phyloP scores from a whole-genome alignment of 2,888 invertebrate genomes.

The Tenodera sinensis region DNA sequence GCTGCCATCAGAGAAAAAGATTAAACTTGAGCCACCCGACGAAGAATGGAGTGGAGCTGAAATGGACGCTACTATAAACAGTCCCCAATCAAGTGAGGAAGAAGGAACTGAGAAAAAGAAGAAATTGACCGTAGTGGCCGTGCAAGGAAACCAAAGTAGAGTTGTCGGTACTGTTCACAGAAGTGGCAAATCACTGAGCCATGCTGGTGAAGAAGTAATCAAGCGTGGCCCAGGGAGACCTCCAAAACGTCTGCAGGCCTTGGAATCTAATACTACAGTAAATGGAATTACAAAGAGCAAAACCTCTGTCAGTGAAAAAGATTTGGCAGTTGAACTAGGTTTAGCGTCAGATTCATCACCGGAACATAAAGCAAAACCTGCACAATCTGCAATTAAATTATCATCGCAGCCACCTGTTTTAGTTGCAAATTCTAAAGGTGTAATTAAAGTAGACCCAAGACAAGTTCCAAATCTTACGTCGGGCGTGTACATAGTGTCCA shows the following conservation, averaged over 20 bases:
- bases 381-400: neutral
- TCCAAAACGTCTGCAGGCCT: constrained; percentile 1
- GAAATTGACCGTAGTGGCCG: neutral
- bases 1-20: constrained; percentile 53
- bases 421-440: constrained; percentile 60
- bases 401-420: constrained; percentile 39
- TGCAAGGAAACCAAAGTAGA: constrained; percentile 6
- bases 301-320: neutral
- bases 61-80: neutral
- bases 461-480: constrained; percentile 61
- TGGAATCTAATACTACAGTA: neutral
- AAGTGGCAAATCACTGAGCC: neutral
- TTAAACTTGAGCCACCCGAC: constrained; percentile 52
- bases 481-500: constrained; percentile 73
- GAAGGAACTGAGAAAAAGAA: constrained; percentile 3
- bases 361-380: constrained; percentile 5
- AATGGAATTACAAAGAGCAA: constrained; percentile 21
- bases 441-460: constrained; percentile 70
- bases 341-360: constrained; percentile 28
- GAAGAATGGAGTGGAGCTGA: constrained; percentile 44
- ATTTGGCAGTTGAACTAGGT: constrained; percentile 25
- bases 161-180: neutral
- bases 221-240: constrained; percentile 23
- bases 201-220: neutral
- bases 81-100: constrained; percentile 12